A percentile compares a stretch with the other conserved stretches of the same genome.
Evolutionary conservation across 2,113 vertebrate genomes (phyloP).

Genomic region (Sturnira hondurensis): DNA sequence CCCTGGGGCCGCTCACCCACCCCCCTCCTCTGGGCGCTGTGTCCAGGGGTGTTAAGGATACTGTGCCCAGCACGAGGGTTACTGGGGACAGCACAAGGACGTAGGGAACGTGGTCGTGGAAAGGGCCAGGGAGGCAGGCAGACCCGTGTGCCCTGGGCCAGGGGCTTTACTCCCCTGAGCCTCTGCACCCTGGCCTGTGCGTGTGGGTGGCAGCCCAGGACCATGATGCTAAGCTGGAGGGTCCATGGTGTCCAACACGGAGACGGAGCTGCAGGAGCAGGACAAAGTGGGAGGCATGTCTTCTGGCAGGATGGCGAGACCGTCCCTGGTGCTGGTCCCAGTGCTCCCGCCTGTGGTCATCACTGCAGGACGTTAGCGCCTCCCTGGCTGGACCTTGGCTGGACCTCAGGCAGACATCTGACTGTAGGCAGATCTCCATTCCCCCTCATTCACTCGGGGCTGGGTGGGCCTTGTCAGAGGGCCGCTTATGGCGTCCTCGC

Average conservation of each 20-base stretch:
- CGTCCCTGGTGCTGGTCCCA: accelerated
- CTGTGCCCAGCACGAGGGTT: not conserved
- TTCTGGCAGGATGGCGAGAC: accelerated
- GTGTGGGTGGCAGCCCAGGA: not conserved
- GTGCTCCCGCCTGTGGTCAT: not conserved
- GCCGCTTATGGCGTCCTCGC: no score
- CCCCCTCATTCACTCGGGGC: not conserved
- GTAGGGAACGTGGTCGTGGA: not conserved
- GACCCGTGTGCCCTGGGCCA: not conserved
- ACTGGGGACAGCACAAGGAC: not conserved
- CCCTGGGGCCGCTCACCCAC: not conserved
- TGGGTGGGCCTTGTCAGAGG: not conserved
- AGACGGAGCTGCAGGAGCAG: accelerated
- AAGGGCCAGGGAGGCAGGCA: not conserved
- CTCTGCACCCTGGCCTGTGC: accelerated
- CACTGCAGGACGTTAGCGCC: accelerated
- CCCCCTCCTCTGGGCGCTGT: not conserved
- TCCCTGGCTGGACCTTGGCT: not conserved
- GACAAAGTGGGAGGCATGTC: not conserved
- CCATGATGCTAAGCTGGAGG: accelerated
- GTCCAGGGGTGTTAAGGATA: no score
- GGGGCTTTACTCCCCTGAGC: not conserved
- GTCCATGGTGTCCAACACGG: accelerated
- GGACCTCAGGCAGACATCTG: not conserved
- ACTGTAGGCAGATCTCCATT: not conserved